Base-by-base conservation (phyloP, 2,888 invertebrate genomes). In the Panopea generosa region DNA sequence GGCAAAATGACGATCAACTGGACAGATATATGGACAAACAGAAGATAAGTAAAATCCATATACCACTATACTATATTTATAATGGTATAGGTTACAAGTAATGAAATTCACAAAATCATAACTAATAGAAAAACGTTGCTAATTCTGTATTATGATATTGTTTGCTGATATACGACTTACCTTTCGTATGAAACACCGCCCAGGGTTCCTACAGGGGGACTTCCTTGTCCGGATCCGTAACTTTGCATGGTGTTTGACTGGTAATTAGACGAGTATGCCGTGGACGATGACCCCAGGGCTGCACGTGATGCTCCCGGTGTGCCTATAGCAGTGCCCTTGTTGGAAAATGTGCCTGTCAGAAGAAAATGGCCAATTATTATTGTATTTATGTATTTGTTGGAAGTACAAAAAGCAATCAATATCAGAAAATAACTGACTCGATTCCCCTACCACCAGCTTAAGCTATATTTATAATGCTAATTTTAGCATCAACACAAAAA, bases 281-380 rank as follows among this genome's bases (percentile, higher is more conserved):
- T 77, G 11, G 82, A 83, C 43, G 85, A 83, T 52, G 88, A 86
- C 24, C 82, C 83, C 50, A 84, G 74, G 67, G 84, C 76, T 27
- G 86, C 82, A 56, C 89, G 71, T n/a, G 70, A 70, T 24, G 84
- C 79, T 57, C 82, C 84, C n/a, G 89, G 89, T 2, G 87, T 86
- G 22, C 89, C 89, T 26, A 89, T 87, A n/a, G 83, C 80, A 20
- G 89, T 89, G 18, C 89, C 89, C 77, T 82, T 80, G 77, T 88
- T 88, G 16, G 77, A 77, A 60, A 77, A 77, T 1, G 77, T 77
- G 24, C 77, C 77, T 77, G 52, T 16, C 40, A 40, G 40, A 7
- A 7, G 16, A 40, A 7, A 40, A 16, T 16, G 40, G 40, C 16
- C 7, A 40, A 40, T 40, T 11, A 16, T 40, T 16, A 40, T 11